These are phyloP conservation scores for Drosophila suboccidentalis DNA, from an alignment of 2,888 invertebrate genomes.

Conservation along the genomic window DNA sequence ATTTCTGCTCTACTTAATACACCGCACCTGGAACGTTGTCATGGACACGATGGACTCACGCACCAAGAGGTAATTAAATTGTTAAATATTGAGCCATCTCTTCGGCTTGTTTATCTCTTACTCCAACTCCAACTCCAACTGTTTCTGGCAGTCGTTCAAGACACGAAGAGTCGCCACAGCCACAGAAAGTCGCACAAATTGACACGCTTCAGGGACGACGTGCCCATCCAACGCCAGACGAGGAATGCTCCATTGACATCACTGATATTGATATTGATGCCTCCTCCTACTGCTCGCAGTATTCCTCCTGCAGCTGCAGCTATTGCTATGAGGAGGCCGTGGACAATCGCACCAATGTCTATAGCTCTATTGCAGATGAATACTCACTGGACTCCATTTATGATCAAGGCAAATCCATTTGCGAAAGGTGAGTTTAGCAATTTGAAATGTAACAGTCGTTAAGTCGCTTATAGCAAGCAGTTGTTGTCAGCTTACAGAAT, in stretches of 20 bases:
- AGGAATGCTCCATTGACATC: constrained; percentile 79
- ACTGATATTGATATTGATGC: constrained; percentile 82
- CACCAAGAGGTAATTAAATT: constrained; percentile 86
- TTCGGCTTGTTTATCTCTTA: background rate
- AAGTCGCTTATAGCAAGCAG: constrained; percentile 12
- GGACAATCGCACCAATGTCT: constrained; percentile 85
- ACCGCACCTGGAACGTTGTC: constrained; percentile 90
- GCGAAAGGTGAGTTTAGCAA: constrained; percentile 79
- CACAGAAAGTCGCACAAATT: constrained; percentile 19
- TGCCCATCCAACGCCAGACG: constrained; percentile 60
- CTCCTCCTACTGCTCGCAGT: constrained; percentile 87
- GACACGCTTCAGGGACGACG: constrained; percentile 50
- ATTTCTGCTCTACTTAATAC: constrained; percentile 89
- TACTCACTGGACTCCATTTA: constrained; percentile 80
- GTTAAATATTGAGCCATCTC: background rate
- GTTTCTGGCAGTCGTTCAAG: constrained; percentile 47
- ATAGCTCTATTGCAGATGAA: constrained; percentile 81
- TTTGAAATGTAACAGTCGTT: constrained; percentile 1
- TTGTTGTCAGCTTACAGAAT: constrained; percentile 15
- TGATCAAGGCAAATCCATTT: constrained; percentile 68
- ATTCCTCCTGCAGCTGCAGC: constrained; percentile 88
- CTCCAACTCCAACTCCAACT: background rate
- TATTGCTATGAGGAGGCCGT: constrained; percentile 86
- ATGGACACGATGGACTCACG: constrained; percentile 88
- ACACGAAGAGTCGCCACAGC: constrained; percentile 46